These are phyloP conservation scores for Caenorhabditis imperialis DNA, from an alignment of 2,888 invertebrate species.

Conservation along the genomic window DNA sequence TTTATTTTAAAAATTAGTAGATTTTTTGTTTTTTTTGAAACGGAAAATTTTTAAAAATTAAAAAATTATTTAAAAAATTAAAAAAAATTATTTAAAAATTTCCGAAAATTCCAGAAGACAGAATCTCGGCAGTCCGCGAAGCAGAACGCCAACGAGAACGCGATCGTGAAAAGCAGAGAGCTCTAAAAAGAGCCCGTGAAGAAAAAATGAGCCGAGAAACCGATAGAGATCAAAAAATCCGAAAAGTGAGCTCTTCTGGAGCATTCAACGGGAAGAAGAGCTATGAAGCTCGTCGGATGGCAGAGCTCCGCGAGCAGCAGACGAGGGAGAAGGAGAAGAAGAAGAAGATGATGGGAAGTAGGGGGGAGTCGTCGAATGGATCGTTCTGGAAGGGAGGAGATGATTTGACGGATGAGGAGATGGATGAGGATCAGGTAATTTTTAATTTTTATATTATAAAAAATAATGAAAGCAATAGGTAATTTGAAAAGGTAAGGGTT, in stretches of 20 bases:
- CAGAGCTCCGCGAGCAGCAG: constrained; percentile 48
- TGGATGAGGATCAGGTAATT: constrained; percentile 47
- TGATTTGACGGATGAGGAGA: constrained; percentile 42
- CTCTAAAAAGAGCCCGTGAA: constrained; percentile 32
- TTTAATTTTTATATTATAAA: background rate
- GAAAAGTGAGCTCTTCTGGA: background rate
- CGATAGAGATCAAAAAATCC: constrained; percentile 25
- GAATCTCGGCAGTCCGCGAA: constrained; percentile 27
- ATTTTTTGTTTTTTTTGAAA: constrained; percentile 2
- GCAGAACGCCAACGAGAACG: constrained; percentile 41
- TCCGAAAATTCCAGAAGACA: constrained; percentile 46
- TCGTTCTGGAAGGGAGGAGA: constrained; percentile 39
- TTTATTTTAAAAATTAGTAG: background rate
- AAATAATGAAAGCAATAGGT: no score
- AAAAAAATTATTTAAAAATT: no score
- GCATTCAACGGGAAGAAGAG: constrained; percentile 4
- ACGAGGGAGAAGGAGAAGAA: constrained; percentile 31
- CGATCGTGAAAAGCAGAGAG: constrained; percentile 30
- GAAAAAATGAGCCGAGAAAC: constrained; percentile 15
- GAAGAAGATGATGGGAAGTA: constrained; percentile 11
- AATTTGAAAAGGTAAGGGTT: no score
- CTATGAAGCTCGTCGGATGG: constrained; percentile 46
- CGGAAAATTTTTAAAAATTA: background rate
- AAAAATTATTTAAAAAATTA: background rate
- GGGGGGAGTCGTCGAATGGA: constrained; percentile 11